phyloP scores from a whole-genome alignment of 2,113 vertebrate genomes.

The Beaufortia kweichowensis region DNA sequence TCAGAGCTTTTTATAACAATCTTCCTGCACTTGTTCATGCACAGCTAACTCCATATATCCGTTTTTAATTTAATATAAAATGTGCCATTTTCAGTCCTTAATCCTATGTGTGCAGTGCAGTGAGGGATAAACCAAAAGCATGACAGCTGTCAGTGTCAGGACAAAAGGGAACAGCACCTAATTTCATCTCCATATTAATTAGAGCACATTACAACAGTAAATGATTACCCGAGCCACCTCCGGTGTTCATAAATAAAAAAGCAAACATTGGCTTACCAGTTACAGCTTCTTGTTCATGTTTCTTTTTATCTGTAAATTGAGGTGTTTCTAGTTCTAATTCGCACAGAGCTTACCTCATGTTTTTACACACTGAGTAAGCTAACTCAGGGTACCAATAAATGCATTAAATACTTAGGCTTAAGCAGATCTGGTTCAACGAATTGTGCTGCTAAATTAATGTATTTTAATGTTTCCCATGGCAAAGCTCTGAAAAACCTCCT shows the following conservation, averaged over 20 bases:
- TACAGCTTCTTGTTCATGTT: conserved; percentile 20
- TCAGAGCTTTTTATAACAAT: conserved; percentile 26
- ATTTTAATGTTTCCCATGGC: conserved; percentile 17
- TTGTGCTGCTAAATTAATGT: conserved; percentile 21
- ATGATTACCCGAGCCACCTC: conserved; percentile 39
- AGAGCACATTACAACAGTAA: conserved; percentile 34
- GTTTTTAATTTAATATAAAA: conserved; percentile 37
- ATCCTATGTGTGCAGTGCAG: conserved; percentile 1
- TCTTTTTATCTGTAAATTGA: conserved; percentile 15
- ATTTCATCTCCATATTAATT: conserved; percentile 42
- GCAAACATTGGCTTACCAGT: conserved; percentile 11
- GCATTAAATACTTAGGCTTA: conserved; percentile 48
- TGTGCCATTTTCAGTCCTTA: conserved; percentile 18
- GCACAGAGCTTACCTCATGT: conserved; percentile 13
- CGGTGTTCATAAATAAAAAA: conserved; percentile 42
- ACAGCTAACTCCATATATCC: conserved; percentile 29
- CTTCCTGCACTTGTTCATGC: conserved; percentile 18
- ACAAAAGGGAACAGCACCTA: conserved; percentile 17
- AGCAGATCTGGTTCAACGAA: conserved; percentile 16
- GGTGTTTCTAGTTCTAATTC: neutral
- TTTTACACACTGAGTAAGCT: conserved; percentile 31
- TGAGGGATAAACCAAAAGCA: conserved; percentile 21
- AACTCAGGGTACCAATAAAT: conserved; percentile 20
- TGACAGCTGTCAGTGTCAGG: conserved; percentile 11
- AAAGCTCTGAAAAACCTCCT: conserved; percentile 7